Conservation (phyloP, 2,888 invertebrate species). For the Atrina japonica region DNA sequence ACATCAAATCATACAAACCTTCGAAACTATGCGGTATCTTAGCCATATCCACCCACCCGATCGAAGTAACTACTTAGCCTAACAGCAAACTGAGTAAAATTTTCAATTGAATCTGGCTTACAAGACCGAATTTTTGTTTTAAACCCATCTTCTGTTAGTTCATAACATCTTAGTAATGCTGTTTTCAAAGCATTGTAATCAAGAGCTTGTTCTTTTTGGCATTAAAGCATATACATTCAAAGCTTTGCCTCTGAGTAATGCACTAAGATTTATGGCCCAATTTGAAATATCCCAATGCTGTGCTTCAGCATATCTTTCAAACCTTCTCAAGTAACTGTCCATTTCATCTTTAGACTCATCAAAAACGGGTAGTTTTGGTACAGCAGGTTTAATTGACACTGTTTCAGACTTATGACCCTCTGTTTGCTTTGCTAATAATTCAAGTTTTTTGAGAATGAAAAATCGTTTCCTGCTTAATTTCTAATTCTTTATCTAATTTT, state of each 20-base stretch:
- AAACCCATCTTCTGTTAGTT: neutral
- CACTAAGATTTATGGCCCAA: conserved; percentile 26
- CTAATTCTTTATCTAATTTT: too few species aligned
- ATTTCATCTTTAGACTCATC: too few species aligned
- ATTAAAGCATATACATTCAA: conserved; percentile 27
- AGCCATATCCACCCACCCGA: conserved; percentile 31
- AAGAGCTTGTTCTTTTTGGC: conserved; percentile 6
- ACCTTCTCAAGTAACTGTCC: too few species aligned
- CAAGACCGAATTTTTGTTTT: conserved; percentile 19
- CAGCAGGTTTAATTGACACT: too few species aligned
- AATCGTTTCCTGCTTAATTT: too few species aligned
- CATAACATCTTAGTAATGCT: conserved; percentile 26
- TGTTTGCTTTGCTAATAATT: too few species aligned
- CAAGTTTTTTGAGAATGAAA: too few species aligned
- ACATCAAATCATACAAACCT: conserved; percentile 15
- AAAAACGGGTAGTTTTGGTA: too few species aligned
- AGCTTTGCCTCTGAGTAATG: neutral
- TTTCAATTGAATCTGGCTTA: conserved; percentile 24
- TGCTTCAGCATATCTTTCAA: too few species aligned
- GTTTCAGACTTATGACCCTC: too few species aligned
- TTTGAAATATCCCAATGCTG: conserved; percentile 14
- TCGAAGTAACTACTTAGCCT: conserved; percentile 28
- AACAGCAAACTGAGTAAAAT: conserved; percentile 19
- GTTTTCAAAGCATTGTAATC: conserved; percentile 30
- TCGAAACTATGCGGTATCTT: neutral